phyloP scores from a whole-genome alignment of 2,113 vertebrate species.

The Herpetotheres cachinnans region DNA sequence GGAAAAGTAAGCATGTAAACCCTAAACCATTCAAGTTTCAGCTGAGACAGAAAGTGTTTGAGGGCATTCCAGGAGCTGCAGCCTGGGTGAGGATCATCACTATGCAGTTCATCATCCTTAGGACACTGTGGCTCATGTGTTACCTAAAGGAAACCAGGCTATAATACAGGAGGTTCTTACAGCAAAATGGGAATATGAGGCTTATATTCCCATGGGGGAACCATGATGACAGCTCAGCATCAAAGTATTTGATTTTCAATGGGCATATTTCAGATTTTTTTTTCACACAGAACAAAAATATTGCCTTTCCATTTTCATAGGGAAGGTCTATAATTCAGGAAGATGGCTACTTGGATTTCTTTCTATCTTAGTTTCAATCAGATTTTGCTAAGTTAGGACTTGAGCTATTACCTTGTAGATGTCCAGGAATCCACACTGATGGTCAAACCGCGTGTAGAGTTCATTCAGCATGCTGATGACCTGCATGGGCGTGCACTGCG shows the following conservation, averaged over 20 bases:
- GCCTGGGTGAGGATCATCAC: neutral
- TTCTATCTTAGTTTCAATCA: neutral
- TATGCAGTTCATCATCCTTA: neutral
- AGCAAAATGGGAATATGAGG: neutral
- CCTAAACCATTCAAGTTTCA: neutral
- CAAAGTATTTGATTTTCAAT: neutral
- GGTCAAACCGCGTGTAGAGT: conserved; percentile 95
- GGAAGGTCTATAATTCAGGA: neutral
- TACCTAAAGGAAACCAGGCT: neutral
- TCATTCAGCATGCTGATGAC: conserved; percentile 99
- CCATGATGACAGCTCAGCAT: neutral
- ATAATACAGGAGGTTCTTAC: neutral
- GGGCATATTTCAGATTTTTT: neutral
- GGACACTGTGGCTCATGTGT: neutral
- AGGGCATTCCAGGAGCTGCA: neutral
- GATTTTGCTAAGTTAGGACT: neutral
- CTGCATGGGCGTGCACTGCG: conserved; percentile 97
- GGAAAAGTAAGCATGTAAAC: neutral
- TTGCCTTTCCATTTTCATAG: neutral
- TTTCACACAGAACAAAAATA: neutral
- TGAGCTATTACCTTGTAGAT: conserved; percentile 90
- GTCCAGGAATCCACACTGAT: conserved; percentile 96
- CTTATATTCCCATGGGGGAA: neutral
- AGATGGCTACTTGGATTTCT: neutral
- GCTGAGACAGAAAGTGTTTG: neutral